phyloP scores from a whole-genome alignment of 1,140 invertebrate species.

The Homarus americanus region DNA sequence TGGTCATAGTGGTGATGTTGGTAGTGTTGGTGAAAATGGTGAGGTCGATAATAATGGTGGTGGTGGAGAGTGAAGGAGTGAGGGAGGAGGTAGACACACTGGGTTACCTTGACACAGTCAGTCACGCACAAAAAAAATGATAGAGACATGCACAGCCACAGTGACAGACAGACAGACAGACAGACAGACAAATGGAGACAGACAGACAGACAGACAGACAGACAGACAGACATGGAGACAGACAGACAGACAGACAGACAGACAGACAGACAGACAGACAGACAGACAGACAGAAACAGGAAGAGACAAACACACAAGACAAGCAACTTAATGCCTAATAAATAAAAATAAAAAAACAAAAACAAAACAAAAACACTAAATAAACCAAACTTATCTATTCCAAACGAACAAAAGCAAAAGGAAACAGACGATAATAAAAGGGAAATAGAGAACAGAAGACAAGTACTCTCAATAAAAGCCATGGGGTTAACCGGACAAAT shows the following conservation, averaged over 20 bases:
- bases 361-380: too few species aligned
- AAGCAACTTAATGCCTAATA: background rate
- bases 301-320: background rate
- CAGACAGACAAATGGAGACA: too few species aligned
- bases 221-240: too few species aligned
- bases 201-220: too few species aligned
- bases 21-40: background rate
- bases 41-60: background rate
- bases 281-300: background rate
- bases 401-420: too few species aligned
- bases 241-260: background rate
- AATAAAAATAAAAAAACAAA: background rate
- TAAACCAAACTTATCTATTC: too few species aligned
- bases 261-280: background rate
- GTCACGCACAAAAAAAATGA: background rate
- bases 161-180: background rate
- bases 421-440: too few species aligned
- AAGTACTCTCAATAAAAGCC: too few species aligned
- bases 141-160: background rate
- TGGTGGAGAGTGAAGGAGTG: background rate
- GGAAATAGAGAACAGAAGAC: too few species aligned
- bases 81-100: background rate
- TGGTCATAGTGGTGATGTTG: background rate
- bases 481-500: too few species aligned
- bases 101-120: conserved; percentile 11